Percentiles rank a stretch among this genome's conserved stretches.
Conservation (phyloP, 2,888 invertebrate species). For the Eupithecia pulchellata region DNA sequence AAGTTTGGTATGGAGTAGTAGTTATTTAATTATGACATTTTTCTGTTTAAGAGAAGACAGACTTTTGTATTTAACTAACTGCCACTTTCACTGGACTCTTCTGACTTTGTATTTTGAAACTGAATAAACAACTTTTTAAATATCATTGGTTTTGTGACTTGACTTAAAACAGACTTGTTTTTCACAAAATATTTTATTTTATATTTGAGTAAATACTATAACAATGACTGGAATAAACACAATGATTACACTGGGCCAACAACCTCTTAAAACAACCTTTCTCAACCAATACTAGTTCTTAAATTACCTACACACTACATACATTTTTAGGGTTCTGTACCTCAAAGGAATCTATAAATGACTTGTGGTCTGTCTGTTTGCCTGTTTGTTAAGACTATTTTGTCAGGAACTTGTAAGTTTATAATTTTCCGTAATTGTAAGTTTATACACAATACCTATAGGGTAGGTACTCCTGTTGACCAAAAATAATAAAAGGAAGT, state of each 20-base stretch:
- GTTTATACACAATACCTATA: too few species aligned
- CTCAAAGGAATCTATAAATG: not conserved
- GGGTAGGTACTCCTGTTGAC: too few species aligned
- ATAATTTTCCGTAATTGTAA: too few species aligned
- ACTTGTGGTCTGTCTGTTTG: not conserved
- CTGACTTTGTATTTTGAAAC: conserved; percentile 8
- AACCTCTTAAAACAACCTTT: conserved; percentile 27
- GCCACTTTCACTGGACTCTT: conserved; percentile 6
- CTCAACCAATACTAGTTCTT: not conserved
- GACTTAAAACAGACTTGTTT: conserved; percentile 6
- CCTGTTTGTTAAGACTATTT: too few species aligned
- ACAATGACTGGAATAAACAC: conserved; percentile 11
- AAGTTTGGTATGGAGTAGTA: conserved; percentile 51
- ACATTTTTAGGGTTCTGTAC: not conserved
- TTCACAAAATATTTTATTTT: not conserved
- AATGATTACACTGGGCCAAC: conserved; percentile 34
- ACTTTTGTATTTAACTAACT: not conserved
- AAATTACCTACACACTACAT: not conserved
- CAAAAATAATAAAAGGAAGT: too few species aligned
- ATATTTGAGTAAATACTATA: not conserved
- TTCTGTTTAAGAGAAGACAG: not conserved
- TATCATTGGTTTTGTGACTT: conserved; percentile 1
- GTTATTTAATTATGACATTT: not conserved
- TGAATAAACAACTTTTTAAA: conserved; percentile 8
- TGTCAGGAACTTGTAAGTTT: too few species aligned